phyloP scores from a whole-genome alignment of 1,140 invertebrate genomes.

The Lepidostoma basale region DNA sequence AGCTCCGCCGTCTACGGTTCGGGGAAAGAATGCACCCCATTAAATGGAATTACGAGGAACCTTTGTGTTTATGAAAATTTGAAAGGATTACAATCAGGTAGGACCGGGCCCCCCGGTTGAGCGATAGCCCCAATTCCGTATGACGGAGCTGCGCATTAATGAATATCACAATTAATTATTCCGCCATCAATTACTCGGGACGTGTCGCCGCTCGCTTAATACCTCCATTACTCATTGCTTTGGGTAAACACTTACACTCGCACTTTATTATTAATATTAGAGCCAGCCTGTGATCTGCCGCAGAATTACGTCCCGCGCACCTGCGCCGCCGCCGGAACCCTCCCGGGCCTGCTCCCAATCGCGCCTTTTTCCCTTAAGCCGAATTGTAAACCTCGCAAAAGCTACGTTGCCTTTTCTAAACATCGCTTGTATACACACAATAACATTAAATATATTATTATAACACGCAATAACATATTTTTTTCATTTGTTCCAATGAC shows the following conservation, averaged over 20 bases:
- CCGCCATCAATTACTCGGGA: slow-evolving; percentile 24
- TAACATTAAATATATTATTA: no score
- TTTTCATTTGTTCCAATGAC: no score
- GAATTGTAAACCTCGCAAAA: no score
- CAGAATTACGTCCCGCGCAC: slow-evolving; percentile 7
- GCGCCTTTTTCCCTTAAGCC: no score
- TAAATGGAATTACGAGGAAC: neutral
- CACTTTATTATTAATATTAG: slow-evolving; percentile 24
- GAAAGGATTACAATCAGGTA: slow-evolving; percentile 23
- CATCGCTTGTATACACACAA: no score
- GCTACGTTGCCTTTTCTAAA: no score
- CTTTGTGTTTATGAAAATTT: slow-evolving; percentile 17
- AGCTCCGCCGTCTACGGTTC: no score
- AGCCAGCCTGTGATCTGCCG: neutral
- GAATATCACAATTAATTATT: slow-evolving; percentile 26
- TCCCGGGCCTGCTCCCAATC: neutral
- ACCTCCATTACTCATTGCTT: slow-evolving; percentile 24
- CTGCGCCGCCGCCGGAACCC: neutral
- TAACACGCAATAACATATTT: no score
- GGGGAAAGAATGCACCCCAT: slow-evolving; percentile 12
- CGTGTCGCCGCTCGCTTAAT: slow-evolving; percentile 18
- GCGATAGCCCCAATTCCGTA: slow-evolving; percentile 21
- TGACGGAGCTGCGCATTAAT: slow-evolving; percentile 13
- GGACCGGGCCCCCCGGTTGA: neutral
- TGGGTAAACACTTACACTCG: slow-evolving; percentile 18